Evolutionary conservation across 2,113 vertebrate species (phyloP).

Genomic region (Paradisaea rubra): DNA sequence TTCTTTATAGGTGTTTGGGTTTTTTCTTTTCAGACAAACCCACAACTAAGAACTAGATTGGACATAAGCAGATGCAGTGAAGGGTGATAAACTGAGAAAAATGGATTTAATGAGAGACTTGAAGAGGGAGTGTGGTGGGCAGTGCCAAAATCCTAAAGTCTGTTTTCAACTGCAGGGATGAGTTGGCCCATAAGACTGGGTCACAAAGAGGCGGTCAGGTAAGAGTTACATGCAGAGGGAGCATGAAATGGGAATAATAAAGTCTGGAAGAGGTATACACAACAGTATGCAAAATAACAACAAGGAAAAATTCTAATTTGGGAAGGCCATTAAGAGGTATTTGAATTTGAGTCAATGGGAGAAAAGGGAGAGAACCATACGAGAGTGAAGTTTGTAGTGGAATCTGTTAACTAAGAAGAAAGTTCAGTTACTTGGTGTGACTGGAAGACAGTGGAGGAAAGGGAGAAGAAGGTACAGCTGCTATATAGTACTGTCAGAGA

Average conservation of each 20-base stretch:
- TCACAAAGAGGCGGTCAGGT: not conserved
- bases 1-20: not conserved
- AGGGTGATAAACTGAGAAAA: not conserved
- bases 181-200: not conserved
- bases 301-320: not conserved
- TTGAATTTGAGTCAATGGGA: not conserved
- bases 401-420: not conserved
- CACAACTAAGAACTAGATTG: not conserved
- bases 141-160: not conserved
- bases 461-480: not conserved
- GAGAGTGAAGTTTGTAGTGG: not conserved
- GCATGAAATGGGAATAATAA: not conserved
- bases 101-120: not conserved
- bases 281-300: not conserved
- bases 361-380: not conserved
- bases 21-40: not conserved
- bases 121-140: not conserved
- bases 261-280: not conserved
- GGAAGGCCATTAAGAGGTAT: not conserved
- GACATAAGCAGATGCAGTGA: not conserved
- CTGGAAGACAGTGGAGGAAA: not conserved
- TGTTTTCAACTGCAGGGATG: not conserved
- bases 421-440: not conserved
- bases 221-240: not conserved
- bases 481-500: not conserved